These are phyloP conservation scores for Lepetodrilus schrolli DNA, from an alignment of 2,888 invertebrate genomes.

Conservation along the genomic window DNA sequence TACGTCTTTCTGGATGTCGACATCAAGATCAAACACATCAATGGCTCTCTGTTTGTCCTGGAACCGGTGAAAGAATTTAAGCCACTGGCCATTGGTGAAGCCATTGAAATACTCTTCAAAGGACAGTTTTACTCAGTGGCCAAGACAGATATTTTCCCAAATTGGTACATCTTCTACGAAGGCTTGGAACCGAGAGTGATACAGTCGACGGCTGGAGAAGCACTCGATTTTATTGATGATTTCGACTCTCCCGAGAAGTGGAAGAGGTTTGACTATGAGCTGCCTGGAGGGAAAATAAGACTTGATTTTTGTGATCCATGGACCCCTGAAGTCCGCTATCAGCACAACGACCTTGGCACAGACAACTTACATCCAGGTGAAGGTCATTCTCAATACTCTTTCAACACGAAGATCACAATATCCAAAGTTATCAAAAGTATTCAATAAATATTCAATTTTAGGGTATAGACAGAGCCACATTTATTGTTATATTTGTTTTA, in stretches of 20 bases:
- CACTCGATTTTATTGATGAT: constrained; percentile 58
- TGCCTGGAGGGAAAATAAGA: constrained; percentile 44
- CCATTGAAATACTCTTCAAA: constrained; percentile 52
- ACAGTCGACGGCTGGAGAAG: constrained; percentile 59
- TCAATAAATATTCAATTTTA: too few species aligned
- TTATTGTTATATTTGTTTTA: background rate
- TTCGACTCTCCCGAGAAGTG: constrained; percentile 63
- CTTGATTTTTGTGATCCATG: constrained; percentile 61
- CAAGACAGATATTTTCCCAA: constrained; percentile 64
- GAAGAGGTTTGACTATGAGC: constrained; percentile 64
- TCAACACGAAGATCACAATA: too few species aligned
- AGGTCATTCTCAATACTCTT: too few species aligned
- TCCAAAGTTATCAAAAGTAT: too few species aligned
- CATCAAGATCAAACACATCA: constrained; percentile 58
- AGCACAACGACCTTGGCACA: constrained; percentile 38
- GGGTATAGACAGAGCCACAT: too few species aligned
- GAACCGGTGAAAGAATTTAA: constrained; percentile 57
- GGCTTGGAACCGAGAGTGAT: constrained; percentile 56
- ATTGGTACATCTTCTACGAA: constrained; percentile 63
- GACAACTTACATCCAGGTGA: background rate
- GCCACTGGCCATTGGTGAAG: constrained; percentile 53
- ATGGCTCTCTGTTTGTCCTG: constrained; percentile 63
- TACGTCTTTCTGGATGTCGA: constrained; percentile 49
- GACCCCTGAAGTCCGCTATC: constrained; percentile 56
- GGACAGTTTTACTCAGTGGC: constrained; percentile 65